phyloP scores from a whole-genome alignment of 2,113 vertebrate species.

The Antidorcas marsupialis region DNA sequence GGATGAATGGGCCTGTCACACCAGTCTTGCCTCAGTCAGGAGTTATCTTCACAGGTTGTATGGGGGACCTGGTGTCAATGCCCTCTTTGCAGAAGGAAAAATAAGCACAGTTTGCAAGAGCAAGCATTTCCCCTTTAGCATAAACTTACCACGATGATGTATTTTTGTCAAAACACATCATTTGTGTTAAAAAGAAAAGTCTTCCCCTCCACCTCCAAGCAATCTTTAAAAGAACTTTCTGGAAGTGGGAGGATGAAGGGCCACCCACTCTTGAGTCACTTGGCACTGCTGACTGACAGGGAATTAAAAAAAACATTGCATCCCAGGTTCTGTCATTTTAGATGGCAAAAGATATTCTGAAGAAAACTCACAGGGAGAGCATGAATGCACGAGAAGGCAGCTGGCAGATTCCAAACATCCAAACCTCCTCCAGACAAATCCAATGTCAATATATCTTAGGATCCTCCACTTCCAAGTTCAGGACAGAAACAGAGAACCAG shows the following conservation, averaged over 20 bases:
- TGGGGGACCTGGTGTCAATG: not conserved
- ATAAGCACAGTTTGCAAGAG: not conserved
- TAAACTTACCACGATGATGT: not conserved
- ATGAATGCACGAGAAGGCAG: not conserved
- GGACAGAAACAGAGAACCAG: not conserved
- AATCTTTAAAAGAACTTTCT: conserved; percentile 64
- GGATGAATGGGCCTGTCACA: not conserved
- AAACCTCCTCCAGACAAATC: not conserved
- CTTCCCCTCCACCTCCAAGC: conserved; percentile 41
- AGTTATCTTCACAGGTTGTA: not conserved
- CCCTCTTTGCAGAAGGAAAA: not conserved
- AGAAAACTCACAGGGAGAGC: not conserved
- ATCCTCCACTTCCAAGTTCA: not conserved
- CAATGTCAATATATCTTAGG: not conserved
- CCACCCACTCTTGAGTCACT: conserved; percentile 63
- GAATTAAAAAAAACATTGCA: not conserved
- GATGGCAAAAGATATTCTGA: not conserved
- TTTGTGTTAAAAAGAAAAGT: conserved; percentile 49
- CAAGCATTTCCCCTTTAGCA: conserved; percentile 38
- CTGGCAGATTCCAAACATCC: not conserved
- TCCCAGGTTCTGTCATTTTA: not conserved
- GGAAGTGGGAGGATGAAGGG: conserved; percentile 61
- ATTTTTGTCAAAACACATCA: conserved; percentile 62
- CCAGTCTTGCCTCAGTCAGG: not conserved
- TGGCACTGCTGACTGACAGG: conserved; percentile 53